A percentile compares a stretch with the other conserved stretches of the same genome.
Evolutionary conservation across 2,797 vertebrate genomes (phyloP).

Genomic region (Anguilla megastoma): DNA sequence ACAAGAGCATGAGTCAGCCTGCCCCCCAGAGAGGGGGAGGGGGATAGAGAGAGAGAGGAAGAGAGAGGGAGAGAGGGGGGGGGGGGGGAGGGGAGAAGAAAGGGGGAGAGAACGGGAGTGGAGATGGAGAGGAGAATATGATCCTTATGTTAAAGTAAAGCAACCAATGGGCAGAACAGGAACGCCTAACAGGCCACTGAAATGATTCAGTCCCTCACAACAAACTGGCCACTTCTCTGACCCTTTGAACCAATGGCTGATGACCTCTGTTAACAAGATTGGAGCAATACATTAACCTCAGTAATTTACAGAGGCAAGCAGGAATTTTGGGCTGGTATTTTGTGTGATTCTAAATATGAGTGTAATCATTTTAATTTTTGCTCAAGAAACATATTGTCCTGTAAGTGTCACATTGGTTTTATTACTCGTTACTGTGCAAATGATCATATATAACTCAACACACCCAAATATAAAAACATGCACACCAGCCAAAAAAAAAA

Average conservation of each 20-base stretch:
- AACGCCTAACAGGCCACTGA: not conserved
- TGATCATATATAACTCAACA: not conserved
- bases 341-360: not conserved
- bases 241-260: not conserved
- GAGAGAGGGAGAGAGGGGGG: constrained; percentile 12
- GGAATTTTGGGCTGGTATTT: constrained; percentile 1
- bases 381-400: not conserved
- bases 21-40: constrained; percentile 23
- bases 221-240: not conserved
- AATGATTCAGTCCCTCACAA: not conserved
- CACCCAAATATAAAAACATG: not conserved
- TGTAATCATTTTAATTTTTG: not conserved
- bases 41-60: not conserved
- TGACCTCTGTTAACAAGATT: not conserved
- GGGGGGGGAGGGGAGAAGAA: not conserved
- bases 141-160: not conserved
- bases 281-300: not conserved
- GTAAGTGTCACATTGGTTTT: not conserved
- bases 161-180: not conserved
- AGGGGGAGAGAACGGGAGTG: constrained; percentile 1
- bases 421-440: not conserved
- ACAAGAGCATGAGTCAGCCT: constrained; percentile 37
- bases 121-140: constrained; percentile 10
- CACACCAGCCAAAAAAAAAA: not conserved
- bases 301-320: not conserved